phyloP scores from a whole-genome alignment of 2,797 vertebrate species.

The Melanotaenia boesemani region DNA sequence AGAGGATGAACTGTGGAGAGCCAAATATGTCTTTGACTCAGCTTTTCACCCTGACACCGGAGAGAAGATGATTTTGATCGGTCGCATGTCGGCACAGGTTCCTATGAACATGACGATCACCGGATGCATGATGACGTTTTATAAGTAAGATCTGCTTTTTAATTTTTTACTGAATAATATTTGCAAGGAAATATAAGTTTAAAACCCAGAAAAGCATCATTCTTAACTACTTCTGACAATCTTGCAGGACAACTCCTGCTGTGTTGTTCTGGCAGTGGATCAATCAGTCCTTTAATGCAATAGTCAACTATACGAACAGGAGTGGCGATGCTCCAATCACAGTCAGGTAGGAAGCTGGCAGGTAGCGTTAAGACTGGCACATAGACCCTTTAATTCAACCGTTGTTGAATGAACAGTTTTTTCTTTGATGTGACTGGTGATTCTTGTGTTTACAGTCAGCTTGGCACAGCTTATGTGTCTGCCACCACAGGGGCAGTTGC shows the following conservation, averaged over 20 bases:
- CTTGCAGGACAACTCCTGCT: conserved; percentile 91
- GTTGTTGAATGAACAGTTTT: conserved; percentile 19
- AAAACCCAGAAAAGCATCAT: neutral
- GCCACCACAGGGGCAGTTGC: conserved; percentile 96
- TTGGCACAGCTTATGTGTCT: conserved; percentile 95
- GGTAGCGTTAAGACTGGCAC: neutral
- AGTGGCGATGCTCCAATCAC: conserved; percentile 96
- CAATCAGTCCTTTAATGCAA: conserved; percentile 99
- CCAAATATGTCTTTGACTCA: conserved; percentile 96
- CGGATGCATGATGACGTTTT: conserved; percentile 99
- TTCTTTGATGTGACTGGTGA: conserved; percentile 42
- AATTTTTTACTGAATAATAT: neutral
- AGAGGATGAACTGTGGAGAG: conserved; percentile 95
- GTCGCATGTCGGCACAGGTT: conserved; percentile 98
- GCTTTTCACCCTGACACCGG: conserved; percentile 98
- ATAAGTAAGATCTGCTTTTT: conserved; percentile 84
- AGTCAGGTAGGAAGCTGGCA: conserved; percentile 82
- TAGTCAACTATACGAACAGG: conserved; percentile 98
- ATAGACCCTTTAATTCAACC: conserved; percentile 51
- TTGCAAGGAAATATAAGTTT: neutral
- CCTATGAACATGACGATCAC: conserved; percentile 99
- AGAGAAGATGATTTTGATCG: conserved; percentile 98
- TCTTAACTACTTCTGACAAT: neutral
- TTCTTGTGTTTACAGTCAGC: conserved; percentile 88
- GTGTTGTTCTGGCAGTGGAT: conserved; percentile 99